Base-by-base conservation (phyloP, 2,113 vertebrate genomes). In the Antechinus stuartii region DNA sequence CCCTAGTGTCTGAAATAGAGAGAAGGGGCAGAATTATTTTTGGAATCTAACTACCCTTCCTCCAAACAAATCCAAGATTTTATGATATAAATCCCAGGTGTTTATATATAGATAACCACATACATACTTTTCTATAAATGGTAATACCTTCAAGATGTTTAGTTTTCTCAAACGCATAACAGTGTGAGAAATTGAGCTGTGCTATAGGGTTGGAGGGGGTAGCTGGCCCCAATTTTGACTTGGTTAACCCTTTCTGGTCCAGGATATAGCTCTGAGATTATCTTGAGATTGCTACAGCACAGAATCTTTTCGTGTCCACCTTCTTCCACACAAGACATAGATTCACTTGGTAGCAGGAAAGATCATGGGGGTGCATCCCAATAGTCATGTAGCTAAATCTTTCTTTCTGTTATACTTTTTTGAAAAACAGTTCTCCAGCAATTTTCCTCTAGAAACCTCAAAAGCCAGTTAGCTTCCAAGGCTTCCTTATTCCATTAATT, bases 141-240 rank as follows among this genome's bases (percentile, higher is more conserved):
- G 50, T 94, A 94, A 92, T 96, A 84, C 54, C 68, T 95, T 97
- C 56, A 91, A 91, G 95, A 92, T 95, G 92, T 92, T 92, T 96
- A 91, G 26, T 95, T 94, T 92, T 90, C 93, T 96, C 92, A n/a
- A 76, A 94, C 30, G 30, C 90, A 50, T 93, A 53, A 92, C n/a
- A 76, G 30, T 56, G 50, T 55, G 30, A 97, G 91, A 93, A 96
- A 53, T n/a, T 90, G 55, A 92, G 11, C 49, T 95, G 54, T 89
- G 90, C 52, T n/a, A 42, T 54, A 8, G 91, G 46, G 47, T 91
- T 94, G 47, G 27, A 2, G 47, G 8, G 76, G 42, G 89, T 57
- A 42, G 76, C 49, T n/a, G 68, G 68, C n/a, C 6, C n/a, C 19
- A 23, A 8, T 84, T 16, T 56, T 14, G 25, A 27, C 92, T 35